Evolutionary conservation across 2,888 invertebrate genomes (phyloP), one percentile per base, ranked within the genome.

Genomic region (Monochamus alternatus): DNA sequence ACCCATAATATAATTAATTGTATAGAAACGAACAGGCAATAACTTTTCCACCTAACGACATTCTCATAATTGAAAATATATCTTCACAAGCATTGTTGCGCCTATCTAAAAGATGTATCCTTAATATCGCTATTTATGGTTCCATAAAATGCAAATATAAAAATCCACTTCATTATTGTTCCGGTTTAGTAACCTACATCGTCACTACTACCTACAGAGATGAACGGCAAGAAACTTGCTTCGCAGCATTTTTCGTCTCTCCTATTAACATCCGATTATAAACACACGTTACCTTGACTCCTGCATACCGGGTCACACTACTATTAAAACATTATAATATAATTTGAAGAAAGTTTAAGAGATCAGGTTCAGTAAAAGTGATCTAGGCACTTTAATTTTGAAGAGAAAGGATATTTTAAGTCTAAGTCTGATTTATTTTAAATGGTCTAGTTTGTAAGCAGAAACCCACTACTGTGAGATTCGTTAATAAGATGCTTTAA

Each of bases 161-260:
- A 64, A 64, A 43, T 43, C n/a, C 5, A 9, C 51, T n/a, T 8
- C 47, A 47, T 30, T 30, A 22, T 8, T 30, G 65, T 65, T 47
- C 65, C 31, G 65, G 65, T 65, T 65, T 65, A 65, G 65, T 65
- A 22, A 65, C 65, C 47, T 31, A 65, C 30, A 51, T 65, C 22
- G 4, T 30, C 31, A 55, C 55, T 30, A 22, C 51, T 51, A 51
- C 47, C 51, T 51, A 51, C 47, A 30, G 51, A 65, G 47, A 51
- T 30, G 38, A 64, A 8, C 51, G 65, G 0, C 22, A 65, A 65
- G 65, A 51, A 65, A 65, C 65, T 51, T 65, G 65, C 65, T 65
- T 12, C 43, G 51, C 65, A 8, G 43, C 65, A 51, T 31, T 51
- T 51, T 51, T 51, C 3, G 31, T 64, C 43, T 22, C 43, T 22